Evolutionary conservation across 1,140 invertebrate genomes (phyloP).

Genomic region (Sminthurides bifidus): DNA sequence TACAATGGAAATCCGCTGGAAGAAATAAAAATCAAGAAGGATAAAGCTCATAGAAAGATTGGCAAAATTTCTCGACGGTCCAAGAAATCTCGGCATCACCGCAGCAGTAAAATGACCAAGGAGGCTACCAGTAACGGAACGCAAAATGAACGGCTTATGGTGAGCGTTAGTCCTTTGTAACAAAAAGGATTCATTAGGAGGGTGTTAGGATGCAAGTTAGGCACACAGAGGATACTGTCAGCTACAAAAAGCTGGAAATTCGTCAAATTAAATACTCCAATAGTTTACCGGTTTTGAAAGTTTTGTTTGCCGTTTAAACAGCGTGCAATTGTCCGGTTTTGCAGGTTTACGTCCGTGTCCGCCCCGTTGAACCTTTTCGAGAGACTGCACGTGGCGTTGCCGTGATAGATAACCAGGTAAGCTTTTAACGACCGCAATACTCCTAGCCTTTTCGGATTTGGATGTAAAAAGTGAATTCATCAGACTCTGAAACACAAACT

Average conservation of each 20-base stretch:
- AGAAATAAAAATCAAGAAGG: too few species aligned
- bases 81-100: too few species aligned
- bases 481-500: background rate
- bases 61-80: too few species aligned
- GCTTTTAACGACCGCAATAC: background rate
- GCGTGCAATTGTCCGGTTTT: background rate
- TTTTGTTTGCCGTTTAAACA: background rate
- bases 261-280: background rate
- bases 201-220: background rate
- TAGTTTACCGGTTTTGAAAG: background rate
- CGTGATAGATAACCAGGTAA: slow-evolving; percentile 19
- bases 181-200: background rate
- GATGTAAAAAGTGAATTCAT: background rate
- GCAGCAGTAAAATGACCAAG: too few species aligned
- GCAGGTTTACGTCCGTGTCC: slow-evolving; percentile 17
- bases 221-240: background rate
- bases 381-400: slow-evolving; percentile 9
- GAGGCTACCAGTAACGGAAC: slow-evolving; percentile 5
- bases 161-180: background rate
- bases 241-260: background rate
- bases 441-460: background rate
- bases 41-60: too few species aligned
- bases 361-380: slow-evolving; percentile 14
- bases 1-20: too few species aligned
- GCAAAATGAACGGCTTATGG: slow-evolving; percentile 23